Evolutionary conservation across 2,888 invertebrate genomes (phyloP).

Genomic region (Apeira syringaria): DNA sequence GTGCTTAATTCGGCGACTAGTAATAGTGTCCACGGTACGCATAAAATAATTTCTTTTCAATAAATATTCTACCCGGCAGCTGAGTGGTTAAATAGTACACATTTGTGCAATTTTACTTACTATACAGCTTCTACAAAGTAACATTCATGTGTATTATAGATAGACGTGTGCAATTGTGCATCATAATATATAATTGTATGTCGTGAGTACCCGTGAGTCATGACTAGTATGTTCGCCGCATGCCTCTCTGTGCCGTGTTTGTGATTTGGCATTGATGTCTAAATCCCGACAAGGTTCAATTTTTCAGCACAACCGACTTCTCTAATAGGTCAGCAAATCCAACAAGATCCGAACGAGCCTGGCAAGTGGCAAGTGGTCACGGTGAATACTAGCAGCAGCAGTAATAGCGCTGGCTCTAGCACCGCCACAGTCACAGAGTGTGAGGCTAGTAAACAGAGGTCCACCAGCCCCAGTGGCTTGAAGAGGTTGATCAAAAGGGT

Average conservation of each 20-base stretch:
- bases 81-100: no score
- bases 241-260: constrained; percentile 19
- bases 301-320: constrained; percentile 19
- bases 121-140: no score
- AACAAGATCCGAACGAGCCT: constrained; percentile 92
- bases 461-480: constrained; percentile 51
- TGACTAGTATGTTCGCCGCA: constrained; percentile 3
- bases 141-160: no score
- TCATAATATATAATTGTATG: background rate
- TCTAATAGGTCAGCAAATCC: constrained; percentile 86
- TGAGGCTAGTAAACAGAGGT: constrained; percentile 58
- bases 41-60: no score
- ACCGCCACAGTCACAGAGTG: constrained; percentile 51
- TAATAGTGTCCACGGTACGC: no score
- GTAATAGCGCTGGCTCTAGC: constrained; percentile 9
- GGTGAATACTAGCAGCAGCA: constrained; percentile 46
- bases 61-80: no score
- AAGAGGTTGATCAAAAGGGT: constrained; percentile 90
- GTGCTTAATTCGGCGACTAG: no score
- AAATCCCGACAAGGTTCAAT: constrained; percentile 19
- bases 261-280: constrained; percentile 14
- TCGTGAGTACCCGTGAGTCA: no score
- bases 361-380: constrained; percentile 92
- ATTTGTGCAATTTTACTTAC: no score
- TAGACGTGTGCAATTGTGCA: no score